Evolutionary conservation across 2,113 vertebrate species (phyloP).

Genomic region (Nycticryphes semicollaris): DNA sequence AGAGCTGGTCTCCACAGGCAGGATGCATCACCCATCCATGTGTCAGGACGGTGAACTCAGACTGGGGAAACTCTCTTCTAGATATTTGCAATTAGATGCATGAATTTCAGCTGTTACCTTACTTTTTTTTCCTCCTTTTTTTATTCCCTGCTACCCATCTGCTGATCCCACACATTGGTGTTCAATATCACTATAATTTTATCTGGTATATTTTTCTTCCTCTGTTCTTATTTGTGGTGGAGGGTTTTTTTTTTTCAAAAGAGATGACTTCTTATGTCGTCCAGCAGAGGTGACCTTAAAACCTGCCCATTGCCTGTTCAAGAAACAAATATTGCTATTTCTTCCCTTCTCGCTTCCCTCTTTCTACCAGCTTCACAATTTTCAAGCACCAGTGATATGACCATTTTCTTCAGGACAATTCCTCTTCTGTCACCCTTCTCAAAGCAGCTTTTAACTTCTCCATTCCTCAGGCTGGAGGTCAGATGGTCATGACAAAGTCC

Average conservation of each 20-base stretch:
- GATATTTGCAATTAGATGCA: not conserved
- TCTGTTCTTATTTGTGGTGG: not conserved
- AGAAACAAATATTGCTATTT: not conserved
- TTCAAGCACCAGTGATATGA: accelerated
- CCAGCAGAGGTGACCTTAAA: not conserved
- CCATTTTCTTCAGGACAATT: not conserved
- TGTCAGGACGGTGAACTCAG: accelerated
- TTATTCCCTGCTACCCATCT: not conserved
- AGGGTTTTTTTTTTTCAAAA: not conserved
- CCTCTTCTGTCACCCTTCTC: not conserved
- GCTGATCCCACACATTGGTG: not conserved
- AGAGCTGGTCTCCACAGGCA: not conserved
- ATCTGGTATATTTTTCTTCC: not conserved
- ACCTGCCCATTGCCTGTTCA: accelerated
- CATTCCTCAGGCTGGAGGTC: not conserved
- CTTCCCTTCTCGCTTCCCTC: not conserved
- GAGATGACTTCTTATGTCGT: not conserved
- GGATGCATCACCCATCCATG: accelerated
- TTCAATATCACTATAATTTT: not conserved
- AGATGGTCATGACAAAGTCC: not conserved
- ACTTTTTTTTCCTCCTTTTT: too few species aligned
- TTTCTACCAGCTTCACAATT: accelerated
- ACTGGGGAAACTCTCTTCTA: not conserved
- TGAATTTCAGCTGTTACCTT: too few species aligned
- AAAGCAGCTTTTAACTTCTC: not conserved